Evolutionary conservation across 2,888 invertebrate genomes (phyloP).

Genomic region (Nowickia ferox): DNA sequence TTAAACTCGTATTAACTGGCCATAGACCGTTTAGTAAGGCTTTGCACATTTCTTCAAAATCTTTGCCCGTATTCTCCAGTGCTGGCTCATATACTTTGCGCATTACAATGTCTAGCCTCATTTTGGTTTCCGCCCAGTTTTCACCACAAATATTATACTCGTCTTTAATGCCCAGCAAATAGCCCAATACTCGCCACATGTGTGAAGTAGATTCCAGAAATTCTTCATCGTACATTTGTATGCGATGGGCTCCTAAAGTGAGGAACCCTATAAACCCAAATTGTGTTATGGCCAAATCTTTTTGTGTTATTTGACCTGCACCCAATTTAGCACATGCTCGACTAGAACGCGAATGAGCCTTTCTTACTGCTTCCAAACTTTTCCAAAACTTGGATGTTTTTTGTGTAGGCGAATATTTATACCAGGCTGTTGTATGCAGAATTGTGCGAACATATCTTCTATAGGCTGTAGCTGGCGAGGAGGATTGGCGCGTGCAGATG

Average conservation of each 20-base stretch:
- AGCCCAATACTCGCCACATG: conserved; percentile 92
- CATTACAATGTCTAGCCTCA: conserved; percentile 84
- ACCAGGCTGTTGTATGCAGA: conserved; percentile 91
- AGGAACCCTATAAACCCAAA: conserved; percentile 93
- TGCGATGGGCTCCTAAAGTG: conserved; percentile 86
- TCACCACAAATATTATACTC: conserved; percentile 89
- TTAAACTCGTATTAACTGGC: conserved; percentile 87
- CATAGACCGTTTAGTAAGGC: conserved; percentile 88
- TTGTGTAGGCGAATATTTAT: conserved; percentile 83
- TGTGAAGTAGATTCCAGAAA: conserved; percentile 91
- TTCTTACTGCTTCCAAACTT: conserved; percentile 87
- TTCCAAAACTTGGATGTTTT: conserved; percentile 86
- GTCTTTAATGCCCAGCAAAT: conserved; percentile 92
- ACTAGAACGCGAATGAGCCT: conserved; percentile 87
- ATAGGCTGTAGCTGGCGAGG: conserved; percentile 87
- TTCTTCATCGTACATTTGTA: conserved; percentile 87
- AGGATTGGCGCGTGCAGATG: conserved; percentile 88
- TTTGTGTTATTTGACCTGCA: conserved; percentile 88
- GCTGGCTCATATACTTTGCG: conserved; percentile 86
- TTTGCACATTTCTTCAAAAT: conserved; percentile 87
- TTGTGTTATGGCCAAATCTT: conserved; percentile 93
- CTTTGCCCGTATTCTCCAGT: conserved; percentile 85
- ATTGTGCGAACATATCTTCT: conserved; percentile 91
- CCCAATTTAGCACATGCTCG: conserved; percentile 83
- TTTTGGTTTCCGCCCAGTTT: conserved; percentile 86